phyloP scores from a whole-genome alignment of 2,113 vertebrate species.

The Rattus rattus region DNA sequence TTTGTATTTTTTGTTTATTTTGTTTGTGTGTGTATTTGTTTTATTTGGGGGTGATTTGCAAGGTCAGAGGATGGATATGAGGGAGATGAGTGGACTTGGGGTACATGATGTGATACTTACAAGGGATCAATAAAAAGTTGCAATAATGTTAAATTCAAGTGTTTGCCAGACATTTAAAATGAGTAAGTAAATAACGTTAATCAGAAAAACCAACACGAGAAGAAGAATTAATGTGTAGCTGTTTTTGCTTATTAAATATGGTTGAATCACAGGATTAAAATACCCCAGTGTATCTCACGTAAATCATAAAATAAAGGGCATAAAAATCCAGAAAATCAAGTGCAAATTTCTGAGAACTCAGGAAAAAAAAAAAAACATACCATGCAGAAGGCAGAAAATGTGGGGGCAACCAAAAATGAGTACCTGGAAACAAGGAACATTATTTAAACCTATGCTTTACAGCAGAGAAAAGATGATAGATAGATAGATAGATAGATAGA shows the following conservation, averaged over 20 bases:
- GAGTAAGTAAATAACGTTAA: neutral
- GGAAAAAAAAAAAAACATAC: neutral
- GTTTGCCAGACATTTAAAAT: neutral
- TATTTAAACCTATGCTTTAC: neutral
- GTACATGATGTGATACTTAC: neutral
- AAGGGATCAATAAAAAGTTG: neutral
- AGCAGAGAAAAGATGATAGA: neutral
- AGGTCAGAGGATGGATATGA: neutral
- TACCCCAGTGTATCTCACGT: neutral
- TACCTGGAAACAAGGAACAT: neutral
- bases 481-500: too few relatives aligned
- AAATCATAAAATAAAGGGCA: neutral
- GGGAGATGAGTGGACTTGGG: neutral
- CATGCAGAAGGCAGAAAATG: neutral
- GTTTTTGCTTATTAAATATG: neutral
- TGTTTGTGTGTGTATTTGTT: neutral
- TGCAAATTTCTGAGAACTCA: neutral
- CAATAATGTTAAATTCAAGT: neutral
- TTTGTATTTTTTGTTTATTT: neutral
- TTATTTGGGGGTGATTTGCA: neutral
- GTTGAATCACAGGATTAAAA: neutral
- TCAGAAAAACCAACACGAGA: neutral
- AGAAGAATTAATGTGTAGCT: neutral
- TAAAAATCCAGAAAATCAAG: neutral
- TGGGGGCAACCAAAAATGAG: neutral